phyloP scores from a whole-genome alignment of 2,113 vertebrate genomes.

The Entosphenus tridentatus region DNA sequence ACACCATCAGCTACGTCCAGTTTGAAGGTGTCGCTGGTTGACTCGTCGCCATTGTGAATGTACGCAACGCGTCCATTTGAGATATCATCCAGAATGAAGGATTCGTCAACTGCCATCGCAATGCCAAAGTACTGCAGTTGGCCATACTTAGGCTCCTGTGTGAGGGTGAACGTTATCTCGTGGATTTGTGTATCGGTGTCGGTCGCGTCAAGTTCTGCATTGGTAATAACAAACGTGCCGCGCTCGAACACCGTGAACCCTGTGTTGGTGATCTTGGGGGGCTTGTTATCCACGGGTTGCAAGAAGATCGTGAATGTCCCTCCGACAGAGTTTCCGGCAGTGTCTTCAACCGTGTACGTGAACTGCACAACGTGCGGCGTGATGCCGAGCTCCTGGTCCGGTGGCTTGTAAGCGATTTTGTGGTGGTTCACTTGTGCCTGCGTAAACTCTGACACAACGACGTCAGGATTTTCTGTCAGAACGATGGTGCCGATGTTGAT shows the following conservation, averaged over 20 bases:
- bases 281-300: constrained; percentile 70
- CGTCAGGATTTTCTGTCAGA: constrained; percentile 45
- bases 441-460: constrained; percentile 46
- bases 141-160: constrained; percentile 44
- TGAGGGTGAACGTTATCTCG: constrained; percentile 47
- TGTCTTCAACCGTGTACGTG: constrained; percentile 56
- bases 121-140: constrained; percentile 32
- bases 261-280: constrained; percentile 64
- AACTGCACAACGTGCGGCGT: constrained; percentile 59
- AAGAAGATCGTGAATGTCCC: constrained; percentile 56
- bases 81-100: constrained; percentile 49
- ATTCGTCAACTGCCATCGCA: constrained; percentile 29
- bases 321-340: constrained; percentile 32
- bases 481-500: constrained; percentile 40
- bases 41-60: constrained; percentile 40
- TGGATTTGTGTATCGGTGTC: constrained; percentile 49
- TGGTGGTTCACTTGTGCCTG: constrained; percentile 91
- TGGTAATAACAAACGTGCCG: constrained; percentile 37
- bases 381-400: constrained; percentile 58
- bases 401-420: constrained; percentile 65
- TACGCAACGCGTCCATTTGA: constrained; percentile 41
- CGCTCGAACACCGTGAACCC: constrained; percentile 48
- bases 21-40: constrained; percentile 34
- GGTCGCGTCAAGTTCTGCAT: constrained; percentile 37
- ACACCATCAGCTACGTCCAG: constrained; percentile 65